Evolutionary conservation across 2,113 vertebrate species (phyloP), one percentile per base, ranked within the genome.

Genomic region (Salvator merianae): DNA sequence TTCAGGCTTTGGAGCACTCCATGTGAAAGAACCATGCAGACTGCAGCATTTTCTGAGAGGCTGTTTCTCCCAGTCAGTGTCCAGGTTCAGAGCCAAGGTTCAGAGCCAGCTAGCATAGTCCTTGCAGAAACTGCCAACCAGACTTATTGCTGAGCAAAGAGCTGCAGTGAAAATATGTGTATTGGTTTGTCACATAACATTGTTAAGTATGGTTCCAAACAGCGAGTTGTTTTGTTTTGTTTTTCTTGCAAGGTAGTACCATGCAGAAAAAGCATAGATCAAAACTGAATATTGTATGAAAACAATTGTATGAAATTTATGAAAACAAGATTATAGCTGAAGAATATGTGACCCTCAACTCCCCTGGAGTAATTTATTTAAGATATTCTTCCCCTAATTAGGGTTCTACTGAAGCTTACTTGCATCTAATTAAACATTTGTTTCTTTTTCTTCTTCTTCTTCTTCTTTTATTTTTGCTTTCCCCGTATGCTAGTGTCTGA

Each of bases 341-440:
- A 69, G 82, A 36, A 86, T 79, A 59, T 87, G 87, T 89, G 87
- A 91, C 89, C 87, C 65, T 3, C 47, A 30, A 83, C 71, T 92
- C 82, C 30, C 82, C 72, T 80, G 79, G 89, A 92, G 71, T 92
- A 94, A 94, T 92, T 94, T 88, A 93, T 93, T 91, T 86, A 82
- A 66, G 65, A 38, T 88, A 79, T 88, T 90, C 84, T 43, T 38
- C n/a, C 87, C 75, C 84, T 92, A 91, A 91, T 90, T 87, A 91
- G 84, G 90, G 89, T 92, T 88, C 80, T 88, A 74, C 73, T 88
- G 81, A 92, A 92, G 85, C 77, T 91, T 73, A 87, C 69, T 91
- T 90, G 83, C 65, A 85, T 89, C 69, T 82, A 94, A 91, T 94
- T 92, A 95, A 89, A 88, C 84, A 65, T 77, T 88, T 40, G 84